These are phyloP conservation scores for Heliangelus exortis DNA, from an alignment of 2,797 vertebrate species.

Conservation along the genomic window DNA sequence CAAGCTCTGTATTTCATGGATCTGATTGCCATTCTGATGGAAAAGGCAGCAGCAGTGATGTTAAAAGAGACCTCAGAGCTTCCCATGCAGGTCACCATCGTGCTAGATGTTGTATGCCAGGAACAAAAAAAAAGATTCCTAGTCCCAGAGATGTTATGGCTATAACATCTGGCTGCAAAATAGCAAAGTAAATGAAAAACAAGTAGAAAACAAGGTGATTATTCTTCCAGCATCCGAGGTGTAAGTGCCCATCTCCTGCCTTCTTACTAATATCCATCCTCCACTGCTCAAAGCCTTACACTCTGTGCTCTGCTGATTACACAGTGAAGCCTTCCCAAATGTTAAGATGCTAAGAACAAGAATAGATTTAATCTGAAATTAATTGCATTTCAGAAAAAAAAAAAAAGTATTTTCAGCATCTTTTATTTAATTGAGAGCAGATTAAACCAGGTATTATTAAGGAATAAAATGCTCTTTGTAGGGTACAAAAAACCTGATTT, in stretches of 20 bases:
- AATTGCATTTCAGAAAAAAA: constrained; percentile 43
- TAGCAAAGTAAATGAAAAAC: neutral
- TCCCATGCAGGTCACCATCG: rapidly evolving
- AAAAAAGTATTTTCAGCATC: neutral
- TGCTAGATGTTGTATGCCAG: neutral
- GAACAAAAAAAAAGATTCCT: neutral
- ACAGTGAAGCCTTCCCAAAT: neutral
- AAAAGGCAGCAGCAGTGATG: neutral
- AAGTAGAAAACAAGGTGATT: neutral
- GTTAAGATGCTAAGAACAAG: constrained; percentile 4
- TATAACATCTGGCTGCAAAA: neutral
- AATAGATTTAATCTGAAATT: constrained; percentile 46
- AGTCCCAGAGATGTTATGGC: neutral
- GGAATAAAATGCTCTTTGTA: neutral
- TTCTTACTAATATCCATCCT: neutral
- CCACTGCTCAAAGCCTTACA: neutral
- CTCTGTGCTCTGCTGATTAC: neutral
- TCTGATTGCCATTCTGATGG: neutral
- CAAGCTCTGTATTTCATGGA: neutral
- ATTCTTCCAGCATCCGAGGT: neutral
- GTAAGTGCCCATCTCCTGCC: neutral
- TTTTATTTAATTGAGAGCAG: constrained; percentile 18
- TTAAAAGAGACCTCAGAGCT: neutral
- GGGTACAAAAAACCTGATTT: neutral
- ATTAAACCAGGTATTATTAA: constrained; percentile 33